Conservation (phyloP, 2,797 vertebrate species). For the Agapornis canus region DNA sequence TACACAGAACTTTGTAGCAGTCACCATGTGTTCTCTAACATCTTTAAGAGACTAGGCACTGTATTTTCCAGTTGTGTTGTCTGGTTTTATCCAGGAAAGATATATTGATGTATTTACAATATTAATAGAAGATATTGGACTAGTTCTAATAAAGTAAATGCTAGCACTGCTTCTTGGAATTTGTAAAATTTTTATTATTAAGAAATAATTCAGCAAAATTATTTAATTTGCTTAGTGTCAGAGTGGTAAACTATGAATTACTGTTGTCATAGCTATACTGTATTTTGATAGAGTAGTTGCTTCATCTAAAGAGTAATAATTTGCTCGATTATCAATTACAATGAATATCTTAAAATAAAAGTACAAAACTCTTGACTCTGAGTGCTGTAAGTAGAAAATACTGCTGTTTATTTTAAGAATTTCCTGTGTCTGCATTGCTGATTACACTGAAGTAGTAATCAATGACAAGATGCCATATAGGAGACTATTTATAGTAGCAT, state of each 20-base stretch:
- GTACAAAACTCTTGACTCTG: background rate
- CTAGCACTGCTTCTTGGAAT: background rate
- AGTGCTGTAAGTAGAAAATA: background rate
- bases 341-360: background rate
- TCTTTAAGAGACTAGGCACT: background rate
- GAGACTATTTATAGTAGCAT: slow-evolving; percentile 49
- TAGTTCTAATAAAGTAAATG: background rate
- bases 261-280: background rate
- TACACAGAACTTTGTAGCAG: background rate
- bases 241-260: background rate
- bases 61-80: background rate
- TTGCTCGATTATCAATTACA: background rate
- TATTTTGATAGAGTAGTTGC: background rate
- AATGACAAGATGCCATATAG: slow-evolving; percentile 15
- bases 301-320: background rate
- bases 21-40: background rate
- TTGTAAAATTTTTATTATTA: background rate
- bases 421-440: slow-evolving; percentile 21
- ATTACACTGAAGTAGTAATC: slow-evolving; percentile 30
- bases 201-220: background rate
- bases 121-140: background rate
- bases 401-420: slow-evolving; percentile 44
- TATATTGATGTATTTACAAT: background rate
- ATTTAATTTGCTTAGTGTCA: background rate
- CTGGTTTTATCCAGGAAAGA: background rate